Evolutionary conservation across 2,113 vertebrate species (phyloP).

Genomic region (Antechinus stuartii): DNA sequence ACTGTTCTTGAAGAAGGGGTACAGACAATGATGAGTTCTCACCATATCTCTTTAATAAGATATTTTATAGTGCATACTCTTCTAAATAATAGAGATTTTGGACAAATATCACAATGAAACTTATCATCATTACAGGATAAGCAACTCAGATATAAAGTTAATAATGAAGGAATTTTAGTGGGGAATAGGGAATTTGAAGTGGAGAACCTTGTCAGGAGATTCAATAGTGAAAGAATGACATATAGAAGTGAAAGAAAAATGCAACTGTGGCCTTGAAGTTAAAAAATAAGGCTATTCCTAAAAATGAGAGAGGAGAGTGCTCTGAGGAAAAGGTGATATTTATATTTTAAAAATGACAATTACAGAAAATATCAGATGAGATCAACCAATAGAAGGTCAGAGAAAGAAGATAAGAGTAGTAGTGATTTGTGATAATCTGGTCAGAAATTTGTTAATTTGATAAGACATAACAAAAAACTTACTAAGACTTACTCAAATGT

Average conservation of each 20-base stretch:
- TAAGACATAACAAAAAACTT: background rate
- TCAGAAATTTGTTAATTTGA: background rate
- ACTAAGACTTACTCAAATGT: background rate
- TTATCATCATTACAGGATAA: background rate
- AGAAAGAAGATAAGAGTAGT: background rate
- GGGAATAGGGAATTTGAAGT: background rate
- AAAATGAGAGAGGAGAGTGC: background rate
- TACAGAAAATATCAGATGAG: background rate
- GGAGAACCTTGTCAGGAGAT: background rate
- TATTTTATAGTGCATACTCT: background rate
- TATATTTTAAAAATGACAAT: background rate
- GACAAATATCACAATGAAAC: background rate
- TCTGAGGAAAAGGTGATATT: background rate
- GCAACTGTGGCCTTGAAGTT: background rate
- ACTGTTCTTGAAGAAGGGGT: slow-evolving; percentile 17
- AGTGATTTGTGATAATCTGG: background rate
- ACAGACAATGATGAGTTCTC: background rate
- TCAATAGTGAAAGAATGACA: background rate
- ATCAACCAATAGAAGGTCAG: background rate
- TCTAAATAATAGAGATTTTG: background rate
- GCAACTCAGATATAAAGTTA: background rate
- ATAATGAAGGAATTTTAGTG: background rate
- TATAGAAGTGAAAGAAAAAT: background rate
- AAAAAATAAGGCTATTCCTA: background rate
- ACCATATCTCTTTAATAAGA: background rate